Percentiles rank a stretch among this genome's conserved stretches.
Conservation (phyloP, 2,797 vertebrate species). For the Parauchenoglanis ngamensis region DNA sequence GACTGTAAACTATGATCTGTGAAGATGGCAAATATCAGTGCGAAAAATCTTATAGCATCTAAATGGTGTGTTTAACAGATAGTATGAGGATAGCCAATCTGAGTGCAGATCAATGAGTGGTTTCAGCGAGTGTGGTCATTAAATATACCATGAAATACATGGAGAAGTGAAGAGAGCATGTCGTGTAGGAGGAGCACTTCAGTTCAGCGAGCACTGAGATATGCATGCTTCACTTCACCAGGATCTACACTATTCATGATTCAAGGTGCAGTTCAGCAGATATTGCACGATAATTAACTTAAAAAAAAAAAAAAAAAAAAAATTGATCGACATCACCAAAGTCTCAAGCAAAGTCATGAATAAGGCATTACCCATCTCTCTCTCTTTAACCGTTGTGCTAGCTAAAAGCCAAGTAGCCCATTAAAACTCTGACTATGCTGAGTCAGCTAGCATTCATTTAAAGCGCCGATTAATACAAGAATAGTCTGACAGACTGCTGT, state of each 20-base stretch:
- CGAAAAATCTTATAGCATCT: not conserved
- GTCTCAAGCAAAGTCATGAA: conserved; percentile 47
- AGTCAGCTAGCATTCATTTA: conserved; percentile 19
- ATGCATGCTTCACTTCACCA: not conserved
- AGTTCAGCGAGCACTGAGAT: not conserved
- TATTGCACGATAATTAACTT: not conserved
- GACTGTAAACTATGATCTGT: not conserved
- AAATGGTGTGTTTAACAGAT: not conserved
- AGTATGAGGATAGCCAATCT: not conserved
- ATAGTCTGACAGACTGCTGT: conserved; percentile 18
- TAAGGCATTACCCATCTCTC: conserved; percentile 44
- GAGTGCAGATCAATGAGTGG: not conserved
- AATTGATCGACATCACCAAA: conserved; percentile 28
- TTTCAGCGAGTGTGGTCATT: not conserved
- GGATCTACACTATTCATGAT: not conserved
- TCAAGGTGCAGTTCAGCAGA: not conserved
- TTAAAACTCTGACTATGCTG: conserved; percentile 45
- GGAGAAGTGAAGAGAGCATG: not conserved
- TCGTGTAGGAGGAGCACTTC: too few relatives aligned
- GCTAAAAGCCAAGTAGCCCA: conserved; percentile 39
- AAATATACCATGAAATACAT: not conserved
- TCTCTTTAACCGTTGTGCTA: conserved; percentile 32
- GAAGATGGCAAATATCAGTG: not conserved
- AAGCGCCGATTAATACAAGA: conserved; percentile 20
- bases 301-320: too few relatives aligned